Conservation (phyloP, 2,113 vertebrate genomes). For the Pedionomus torquatus region DNA sequence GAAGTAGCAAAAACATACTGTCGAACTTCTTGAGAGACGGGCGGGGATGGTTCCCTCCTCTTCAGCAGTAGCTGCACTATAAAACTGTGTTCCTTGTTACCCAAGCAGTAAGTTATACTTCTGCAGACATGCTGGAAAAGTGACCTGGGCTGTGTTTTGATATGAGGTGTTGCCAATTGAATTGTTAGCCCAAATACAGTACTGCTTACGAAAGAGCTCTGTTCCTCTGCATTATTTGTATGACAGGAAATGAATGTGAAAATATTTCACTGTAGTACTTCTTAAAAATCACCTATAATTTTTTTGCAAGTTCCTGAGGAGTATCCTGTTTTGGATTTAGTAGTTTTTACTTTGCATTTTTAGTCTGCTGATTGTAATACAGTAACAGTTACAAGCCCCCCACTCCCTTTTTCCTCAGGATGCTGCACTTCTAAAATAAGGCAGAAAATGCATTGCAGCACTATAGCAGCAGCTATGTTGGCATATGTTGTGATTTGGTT, state of each 20-base stretch:
- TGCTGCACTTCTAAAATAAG: background rate
- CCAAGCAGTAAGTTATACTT: background rate
- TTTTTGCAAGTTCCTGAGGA: background rate
- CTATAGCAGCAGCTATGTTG: background rate
- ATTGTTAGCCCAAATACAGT: background rate
- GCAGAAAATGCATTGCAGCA: background rate
- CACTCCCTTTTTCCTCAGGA: background rate
- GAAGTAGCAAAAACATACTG: background rate
- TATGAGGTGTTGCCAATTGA: background rate
- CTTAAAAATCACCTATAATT: background rate
- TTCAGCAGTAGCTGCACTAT: background rate
- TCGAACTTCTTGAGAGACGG: background rate
- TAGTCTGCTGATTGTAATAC: background rate
- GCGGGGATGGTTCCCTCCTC: background rate
- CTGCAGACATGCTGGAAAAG: background rate
- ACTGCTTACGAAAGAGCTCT: background rate
- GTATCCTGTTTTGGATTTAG: background rate
- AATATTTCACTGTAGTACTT: background rate
- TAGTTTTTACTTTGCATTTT: background rate
- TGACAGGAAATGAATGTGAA: constrained; percentile 3
- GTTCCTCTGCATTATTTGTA: background rate
- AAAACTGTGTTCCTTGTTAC: background rate
- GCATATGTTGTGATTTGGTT: background rate
- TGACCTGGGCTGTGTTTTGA: background rate
- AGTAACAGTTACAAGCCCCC: background rate